phyloP scores from a whole-genome alignment of 1,140 invertebrate genomes.

The Heterodera carotae region DNA sequence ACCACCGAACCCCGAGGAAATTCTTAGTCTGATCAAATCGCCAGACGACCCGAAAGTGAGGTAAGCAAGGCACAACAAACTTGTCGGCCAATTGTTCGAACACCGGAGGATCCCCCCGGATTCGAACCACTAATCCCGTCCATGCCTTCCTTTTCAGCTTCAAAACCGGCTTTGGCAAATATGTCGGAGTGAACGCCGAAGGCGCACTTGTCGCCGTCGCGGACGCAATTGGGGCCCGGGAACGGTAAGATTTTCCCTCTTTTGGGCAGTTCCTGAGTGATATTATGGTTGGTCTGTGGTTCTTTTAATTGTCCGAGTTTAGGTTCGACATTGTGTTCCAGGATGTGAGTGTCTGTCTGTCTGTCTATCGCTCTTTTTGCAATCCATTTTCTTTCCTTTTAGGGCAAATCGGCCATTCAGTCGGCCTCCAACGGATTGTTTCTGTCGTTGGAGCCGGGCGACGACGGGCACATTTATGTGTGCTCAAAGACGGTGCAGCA shows the following conservation, averaged over 20 bases:
- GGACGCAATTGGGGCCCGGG: conserved; percentile 48
- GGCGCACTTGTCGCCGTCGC: conserved; percentile 47
- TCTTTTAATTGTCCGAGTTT: not conserved
- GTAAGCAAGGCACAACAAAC: conserved; percentile 9
- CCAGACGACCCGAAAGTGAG: conserved; percentile 52
- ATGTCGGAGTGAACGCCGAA: conserved; percentile 49
- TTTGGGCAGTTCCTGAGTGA: no score
- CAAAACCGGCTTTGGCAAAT: conserved; percentile 56
- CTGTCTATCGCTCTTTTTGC: conserved; percentile 1
- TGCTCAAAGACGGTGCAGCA: conserved; percentile 25
- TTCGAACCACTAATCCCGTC: no score
- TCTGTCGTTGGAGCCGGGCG: conserved; percentile 39
- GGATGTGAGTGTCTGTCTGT: conserved; percentile 32
- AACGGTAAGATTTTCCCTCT: conserved; percentile 26
- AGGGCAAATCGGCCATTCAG: conserved; percentile 50
- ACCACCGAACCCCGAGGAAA: conserved; percentile 48
- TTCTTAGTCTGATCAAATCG: conserved; percentile 47
- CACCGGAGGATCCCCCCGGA: not conserved
- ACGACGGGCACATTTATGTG: conserved; percentile 43
- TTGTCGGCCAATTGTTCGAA: not conserved
- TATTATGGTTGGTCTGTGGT: no score
- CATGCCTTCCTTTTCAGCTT: conserved; percentile 36
- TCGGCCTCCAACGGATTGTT: conserved; percentile 44
- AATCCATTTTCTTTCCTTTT: not conserved
- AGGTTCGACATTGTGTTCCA: conserved; percentile 50